These are phyloP conservation scores for Chironomus striatipennis DNA, from an alignment of 1,140 invertebrate genomes.

Conservation along the genomic window DNA sequence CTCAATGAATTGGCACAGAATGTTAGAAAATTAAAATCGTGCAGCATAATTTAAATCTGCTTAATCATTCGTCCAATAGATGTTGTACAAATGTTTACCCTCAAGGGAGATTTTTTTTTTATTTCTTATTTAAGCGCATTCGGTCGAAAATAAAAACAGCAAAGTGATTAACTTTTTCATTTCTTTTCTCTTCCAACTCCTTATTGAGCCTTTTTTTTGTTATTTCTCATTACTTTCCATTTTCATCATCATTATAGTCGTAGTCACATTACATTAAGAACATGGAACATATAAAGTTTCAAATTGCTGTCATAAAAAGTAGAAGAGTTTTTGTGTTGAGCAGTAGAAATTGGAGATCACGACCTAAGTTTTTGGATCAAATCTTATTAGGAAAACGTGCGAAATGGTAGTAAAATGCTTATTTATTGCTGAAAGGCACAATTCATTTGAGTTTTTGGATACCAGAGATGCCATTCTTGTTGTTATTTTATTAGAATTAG, in stretches of 20 bases:
- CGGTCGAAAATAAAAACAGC: neutral
- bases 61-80: neutral
- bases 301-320: conserved; percentile 19
- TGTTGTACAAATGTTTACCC: neutral
- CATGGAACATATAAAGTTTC: neutral
- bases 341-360: neutral
- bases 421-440: conserved; percentile 19
- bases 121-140: neutral
- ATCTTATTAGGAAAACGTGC: conserved; percentile 16
- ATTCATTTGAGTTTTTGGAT: neutral
- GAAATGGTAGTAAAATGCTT: conserved; percentile 21
- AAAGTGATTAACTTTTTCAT: conserved; percentile 1
- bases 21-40: conserved; percentile 13
- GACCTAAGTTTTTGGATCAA: neutral
- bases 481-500: neutral
- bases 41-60: conserved; percentile 2
- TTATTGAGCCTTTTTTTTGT: neutral
- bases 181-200: neutral
- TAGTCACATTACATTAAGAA: neutral
- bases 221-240: conserved; percentile 4
- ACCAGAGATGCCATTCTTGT: neutral
- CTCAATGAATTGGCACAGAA: neutral
- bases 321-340: neutral
- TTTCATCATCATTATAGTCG: neutral
- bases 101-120: neutral